A percentile compares a stretch with the other conserved stretches of the same genome.
Evolutionary conservation across 2,797 vertebrate genomes (phyloP).

Genomic region (Anniella stebbinsi): DNA sequence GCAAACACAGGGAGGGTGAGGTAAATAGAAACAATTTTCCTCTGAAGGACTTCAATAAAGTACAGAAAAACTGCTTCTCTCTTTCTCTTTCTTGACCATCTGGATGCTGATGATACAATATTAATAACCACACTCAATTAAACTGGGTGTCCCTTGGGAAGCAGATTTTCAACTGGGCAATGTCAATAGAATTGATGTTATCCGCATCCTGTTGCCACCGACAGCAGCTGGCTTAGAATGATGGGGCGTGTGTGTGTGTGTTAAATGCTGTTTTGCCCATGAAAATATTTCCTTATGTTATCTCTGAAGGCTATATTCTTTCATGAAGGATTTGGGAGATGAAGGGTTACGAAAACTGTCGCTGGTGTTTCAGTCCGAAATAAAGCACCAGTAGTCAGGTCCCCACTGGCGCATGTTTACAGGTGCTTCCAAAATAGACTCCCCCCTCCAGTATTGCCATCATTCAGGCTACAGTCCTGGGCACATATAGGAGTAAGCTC

Average conservation of each 20-base stretch:
- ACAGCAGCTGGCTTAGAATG: conserved; percentile 57
- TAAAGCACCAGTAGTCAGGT: background rate
- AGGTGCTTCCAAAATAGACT: background rate
- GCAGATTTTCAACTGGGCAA: conserved; percentile 67
- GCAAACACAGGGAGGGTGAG: background rate
- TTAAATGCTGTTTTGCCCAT: background rate
- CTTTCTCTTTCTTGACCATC: conserved; percentile 61
- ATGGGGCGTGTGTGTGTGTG: background rate
- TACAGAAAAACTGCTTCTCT: conserved; percentile 46
- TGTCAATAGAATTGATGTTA: conserved; percentile 57
- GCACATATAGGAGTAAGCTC: background rate
- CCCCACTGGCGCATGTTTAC: background rate
- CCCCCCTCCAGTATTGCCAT: background rate
- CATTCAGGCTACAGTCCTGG: background rate
- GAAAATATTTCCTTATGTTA: background rate
- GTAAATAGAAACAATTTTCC: conserved; percentile 58
- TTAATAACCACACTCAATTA: conserved; percentile 71
- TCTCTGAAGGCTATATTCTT: conserved; percentile 1
- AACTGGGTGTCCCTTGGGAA: conserved; percentile 64
- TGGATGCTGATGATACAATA: conserved; percentile 75
- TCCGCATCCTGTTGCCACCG: conserved; percentile 44
- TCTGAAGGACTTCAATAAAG: conserved; percentile 56
- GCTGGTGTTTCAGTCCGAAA: conserved; percentile 1
- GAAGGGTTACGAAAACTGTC: background rate
- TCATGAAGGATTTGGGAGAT: background rate